A percentile compares a stretch with the other conserved stretches of the same genome.
phyloP scores from a whole-genome alignment of 2,113 vertebrate genomes.

The Cynopterus brachyotis region DNA sequence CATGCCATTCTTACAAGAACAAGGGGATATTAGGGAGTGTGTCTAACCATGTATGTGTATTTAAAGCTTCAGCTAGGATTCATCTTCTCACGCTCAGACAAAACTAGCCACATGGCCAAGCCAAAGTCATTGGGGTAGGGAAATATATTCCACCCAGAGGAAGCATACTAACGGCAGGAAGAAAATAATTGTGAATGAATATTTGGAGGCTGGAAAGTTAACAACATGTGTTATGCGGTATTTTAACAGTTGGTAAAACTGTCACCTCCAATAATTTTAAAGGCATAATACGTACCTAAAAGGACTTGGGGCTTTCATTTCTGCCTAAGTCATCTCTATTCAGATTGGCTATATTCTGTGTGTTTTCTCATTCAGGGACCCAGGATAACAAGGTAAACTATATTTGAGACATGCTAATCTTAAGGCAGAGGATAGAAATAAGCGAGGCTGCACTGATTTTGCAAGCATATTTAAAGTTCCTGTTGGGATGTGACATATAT shows the following conservation, averaged over 20 bases:
- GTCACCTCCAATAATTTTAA: not conserved
- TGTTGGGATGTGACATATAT: not conserved
- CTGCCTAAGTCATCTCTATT: constrained; percentile 6
- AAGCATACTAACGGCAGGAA: not conserved
- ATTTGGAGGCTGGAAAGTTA: constrained; percentile 21
- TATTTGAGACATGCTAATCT: not conserved
- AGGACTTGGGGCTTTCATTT: constrained; percentile 14
- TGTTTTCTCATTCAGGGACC: constrained; percentile 8
- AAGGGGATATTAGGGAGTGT: not conserved
- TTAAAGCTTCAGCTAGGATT: constrained; percentile 38
- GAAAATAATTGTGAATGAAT: constrained; percentile 27
- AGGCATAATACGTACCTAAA: constrained; percentile 8
- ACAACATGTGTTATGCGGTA: not conserved
- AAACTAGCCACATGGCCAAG: not conserved
- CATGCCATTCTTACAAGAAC: constrained; percentile 35
- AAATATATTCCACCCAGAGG: not conserved
- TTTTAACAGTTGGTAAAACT: constrained; percentile 42
- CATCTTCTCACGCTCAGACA: not conserved
- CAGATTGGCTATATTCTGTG: not conserved
- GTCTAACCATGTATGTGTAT: constrained; percentile 10
- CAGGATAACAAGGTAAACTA: not conserved
- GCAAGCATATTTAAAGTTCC: not conserved
- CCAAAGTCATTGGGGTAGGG: not conserved
- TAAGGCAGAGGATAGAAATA: not conserved
- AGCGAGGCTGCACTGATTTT: not conserved